Percentiles rank a stretch among this genome's conserved stretches.
Evolutionary conservation across 2,113 vertebrate species (phyloP).

Genomic region (Ciconia boyciana): DNA sequence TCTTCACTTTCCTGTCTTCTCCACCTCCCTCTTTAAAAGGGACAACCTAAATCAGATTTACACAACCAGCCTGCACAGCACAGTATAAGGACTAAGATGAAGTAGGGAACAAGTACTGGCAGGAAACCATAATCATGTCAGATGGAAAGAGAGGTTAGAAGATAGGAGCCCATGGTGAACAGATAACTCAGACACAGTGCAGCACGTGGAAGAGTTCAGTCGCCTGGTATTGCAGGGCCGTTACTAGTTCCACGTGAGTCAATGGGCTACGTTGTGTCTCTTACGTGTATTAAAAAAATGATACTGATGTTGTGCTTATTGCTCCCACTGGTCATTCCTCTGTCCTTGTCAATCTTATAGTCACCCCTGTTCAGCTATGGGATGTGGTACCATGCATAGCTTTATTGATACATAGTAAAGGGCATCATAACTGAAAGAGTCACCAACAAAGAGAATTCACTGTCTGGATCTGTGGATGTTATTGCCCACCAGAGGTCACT

Average conservation of each 20-base stretch:
- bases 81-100: neutral
- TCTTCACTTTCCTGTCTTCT: neutral
- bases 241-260: neutral
- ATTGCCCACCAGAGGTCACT: neutral
- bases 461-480: neutral
- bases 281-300: slow-evolving; percentile 28
- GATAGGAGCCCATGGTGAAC: neutral
- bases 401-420: neutral
- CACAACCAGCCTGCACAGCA: neutral
- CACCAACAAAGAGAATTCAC: neutral
- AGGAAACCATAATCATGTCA: neutral
- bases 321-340: neutral
- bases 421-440: neutral
- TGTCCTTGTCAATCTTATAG: neutral
- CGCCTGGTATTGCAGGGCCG: fast-evolving
- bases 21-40: neutral
- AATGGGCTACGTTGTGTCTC: neutral
- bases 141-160: neutral
- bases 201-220: neutral
- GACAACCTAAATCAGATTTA: neutral
- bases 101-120: neutral
- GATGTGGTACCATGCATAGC: neutral
- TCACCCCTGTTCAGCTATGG: neutral
- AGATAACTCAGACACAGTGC: neutral
- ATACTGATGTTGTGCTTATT: slow-evolving; percentile 10